phyloP scores from a whole-genome alignment of 2,888 invertebrate genomes.

The Pollenia labialis region DNA sequence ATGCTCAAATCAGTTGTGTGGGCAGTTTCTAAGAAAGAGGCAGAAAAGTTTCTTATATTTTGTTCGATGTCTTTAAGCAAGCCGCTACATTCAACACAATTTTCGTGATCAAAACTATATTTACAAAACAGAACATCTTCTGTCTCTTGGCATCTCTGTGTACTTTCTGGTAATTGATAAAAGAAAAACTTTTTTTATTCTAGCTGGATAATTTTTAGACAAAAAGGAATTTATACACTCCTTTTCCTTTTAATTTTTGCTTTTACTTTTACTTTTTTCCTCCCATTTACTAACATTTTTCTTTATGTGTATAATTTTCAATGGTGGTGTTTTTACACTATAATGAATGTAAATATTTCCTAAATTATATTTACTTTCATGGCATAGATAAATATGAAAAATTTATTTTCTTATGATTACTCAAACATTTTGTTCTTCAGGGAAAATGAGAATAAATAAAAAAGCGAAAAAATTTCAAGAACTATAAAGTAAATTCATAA shows the following conservation, averaged over 20 bases:
- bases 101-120: too few species aligned
- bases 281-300: constrained; percentile 1
- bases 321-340: constrained; percentile 53
- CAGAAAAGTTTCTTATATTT: too few species aligned
- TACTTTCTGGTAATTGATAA: background rate
- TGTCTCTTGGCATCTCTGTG: too few species aligned
- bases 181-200: background rate
- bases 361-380: constrained; percentile 77
- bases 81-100: too few species aligned
- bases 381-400: constrained; percentile 76
- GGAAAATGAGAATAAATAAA: constrained; percentile 25
- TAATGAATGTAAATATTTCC: constrained; percentile 75
- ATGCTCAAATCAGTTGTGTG: too few species aligned
- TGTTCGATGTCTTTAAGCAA: too few species aligned
- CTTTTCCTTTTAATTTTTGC: too few species aligned
- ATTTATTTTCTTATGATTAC: constrained; percentile 31
- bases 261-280: too few species aligned
- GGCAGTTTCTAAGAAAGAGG: too few species aligned
- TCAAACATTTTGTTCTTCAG: constrained; percentile 3
- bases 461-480: constrained; percentile 13
- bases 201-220: too few species aligned
- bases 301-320: constrained; percentile 38
- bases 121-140: too few species aligned
- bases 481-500: constrained; percentile 18
- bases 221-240: too few species aligned